Conservation (phyloP, 2,888 invertebrate genomes). For the Aphidoletes aphidimyza region DNA sequence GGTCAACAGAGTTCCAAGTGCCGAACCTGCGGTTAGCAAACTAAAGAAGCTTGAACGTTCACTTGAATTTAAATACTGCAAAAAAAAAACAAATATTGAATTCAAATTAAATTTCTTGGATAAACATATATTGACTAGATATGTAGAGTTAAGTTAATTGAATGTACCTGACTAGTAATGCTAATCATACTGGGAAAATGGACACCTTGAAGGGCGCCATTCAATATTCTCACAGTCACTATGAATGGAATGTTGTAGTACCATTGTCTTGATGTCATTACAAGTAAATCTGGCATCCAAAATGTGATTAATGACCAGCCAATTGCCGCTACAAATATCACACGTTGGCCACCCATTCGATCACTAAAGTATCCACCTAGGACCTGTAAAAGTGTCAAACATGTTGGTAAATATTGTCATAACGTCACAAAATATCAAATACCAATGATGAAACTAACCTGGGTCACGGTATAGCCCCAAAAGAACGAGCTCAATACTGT, state of each 20-base stretch:
- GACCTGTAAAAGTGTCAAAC: slow-evolving; percentile 60
- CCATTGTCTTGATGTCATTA: slow-evolving; percentile 63
- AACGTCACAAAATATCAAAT: not conserved
- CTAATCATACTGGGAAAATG: slow-evolving; percentile 79
- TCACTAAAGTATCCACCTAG: slow-evolving; percentile 71
- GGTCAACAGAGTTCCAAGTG: slow-evolving; percentile 73
- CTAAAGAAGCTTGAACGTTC: slow-evolving; percentile 77
- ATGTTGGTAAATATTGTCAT: not conserved
- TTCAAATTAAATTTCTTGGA: too few relatives aligned
- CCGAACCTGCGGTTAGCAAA: slow-evolving; percentile 72
- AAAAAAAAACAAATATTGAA: slow-evolving; percentile 44
- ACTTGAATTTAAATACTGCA: slow-evolving; percentile 70
- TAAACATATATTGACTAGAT: too few relatives aligned
- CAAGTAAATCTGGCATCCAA: slow-evolving; percentile 70
- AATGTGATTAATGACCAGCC: slow-evolving; percentile 71
- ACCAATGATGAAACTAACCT: slow-evolving; percentile 61
- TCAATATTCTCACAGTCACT: slow-evolving; percentile 71
- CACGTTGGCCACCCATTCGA: slow-evolving; percentile 73
- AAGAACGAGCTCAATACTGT: slow-evolving; percentile 77
- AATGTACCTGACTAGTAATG: slow-evolving; percentile 71
- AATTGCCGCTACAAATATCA: slow-evolving; percentile 72
- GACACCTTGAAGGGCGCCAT: slow-evolving; percentile 75
- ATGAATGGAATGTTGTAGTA: slow-evolving; percentile 69
- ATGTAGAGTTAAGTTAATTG: too few relatives aligned
- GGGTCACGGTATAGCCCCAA: slow-evolving; percentile 79